Conservation (phyloP, 2,888 invertebrate species). For the Ormyrus rosae region DNA sequence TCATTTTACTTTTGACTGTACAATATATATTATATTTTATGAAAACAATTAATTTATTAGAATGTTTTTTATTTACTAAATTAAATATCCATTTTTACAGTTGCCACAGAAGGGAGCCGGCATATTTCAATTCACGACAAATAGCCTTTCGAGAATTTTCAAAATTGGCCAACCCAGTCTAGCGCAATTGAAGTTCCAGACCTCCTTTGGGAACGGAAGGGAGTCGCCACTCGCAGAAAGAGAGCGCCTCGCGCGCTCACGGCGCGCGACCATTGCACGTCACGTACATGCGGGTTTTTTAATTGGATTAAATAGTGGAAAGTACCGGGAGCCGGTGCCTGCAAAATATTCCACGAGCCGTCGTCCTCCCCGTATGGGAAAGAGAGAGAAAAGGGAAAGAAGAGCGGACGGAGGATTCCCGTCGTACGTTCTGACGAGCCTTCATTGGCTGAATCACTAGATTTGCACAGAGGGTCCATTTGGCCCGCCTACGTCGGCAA, state of each 20-base stretch:
- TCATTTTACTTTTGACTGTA: too few relatives aligned
- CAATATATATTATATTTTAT: too few relatives aligned
- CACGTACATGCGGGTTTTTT: not conserved
- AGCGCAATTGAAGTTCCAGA: slow-evolving; percentile 16
- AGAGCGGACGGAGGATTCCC: not conserved
- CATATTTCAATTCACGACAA: too few relatives aligned
- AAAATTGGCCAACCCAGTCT: not conserved
- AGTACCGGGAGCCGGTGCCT: slow-evolving; percentile 53
- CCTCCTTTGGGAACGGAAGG: slow-evolving; percentile 29
- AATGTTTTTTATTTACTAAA: too few relatives aligned
- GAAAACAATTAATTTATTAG: too few relatives aligned
- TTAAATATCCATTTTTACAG: too few relatives aligned
- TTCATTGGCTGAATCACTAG: slow-evolving; percentile 22
- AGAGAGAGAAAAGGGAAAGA: slow-evolving; percentile 5
- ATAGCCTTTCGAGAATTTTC: too few relatives aligned
- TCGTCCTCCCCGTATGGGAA: not conserved
- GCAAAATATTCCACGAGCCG: slow-evolving; percentile 56
- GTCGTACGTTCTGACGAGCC: not conserved
- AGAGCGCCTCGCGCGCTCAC: not conserved
- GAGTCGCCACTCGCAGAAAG: not conserved
- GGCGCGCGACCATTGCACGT: not conserved
- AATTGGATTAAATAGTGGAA: slow-evolving; percentile 56
- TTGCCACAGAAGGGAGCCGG: too few relatives aligned
- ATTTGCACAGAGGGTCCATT: not conserved
- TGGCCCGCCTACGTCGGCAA: not conserved